Base-by-base conservation (phyloP, 2,113 vertebrate genomes). In the Crotalus tigris region DNA sequence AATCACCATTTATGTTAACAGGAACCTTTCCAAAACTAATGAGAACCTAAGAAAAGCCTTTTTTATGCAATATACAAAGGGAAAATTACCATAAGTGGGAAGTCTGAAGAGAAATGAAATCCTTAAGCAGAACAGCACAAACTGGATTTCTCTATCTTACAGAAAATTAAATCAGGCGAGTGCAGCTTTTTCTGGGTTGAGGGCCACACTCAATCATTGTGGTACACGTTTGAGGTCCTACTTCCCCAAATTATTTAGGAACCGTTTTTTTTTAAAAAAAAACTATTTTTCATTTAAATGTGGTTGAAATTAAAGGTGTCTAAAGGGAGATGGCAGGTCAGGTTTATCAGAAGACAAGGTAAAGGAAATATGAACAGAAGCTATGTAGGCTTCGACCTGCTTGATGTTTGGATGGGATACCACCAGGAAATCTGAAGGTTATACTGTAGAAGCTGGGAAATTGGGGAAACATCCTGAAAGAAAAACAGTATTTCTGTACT, bases 1-100 rank as follows among this genome's bases (percentile, higher is more conserved):
- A 93, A 55, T 81, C 88, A 26, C 29, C 64, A 87, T 87, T 93
- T 49, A 90, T 29, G 33, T 87, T 81, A 88, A 88, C 15, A 93
- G 29, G 61, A 87, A 58, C 59, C 15, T 90, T 54, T 29, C 75
- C 12, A 90, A 49, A 90, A 87, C 58, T 59, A 90, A 92, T 59
- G 44, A 90, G 8, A 19, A 64, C 58, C 13, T 86, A 58, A 92
- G 39, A 89, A 81, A 87, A 81, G 49, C 9, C n/a, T 44, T 88
- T 49, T 58, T 24, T 54, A 91, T 81, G 21, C 53, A 58, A 75
- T 46, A 69, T 10, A 57, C 24, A 44, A 23, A 91, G 55, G 49
- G 51, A 7, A 64, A 54, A 86, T 90, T 13, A 86, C 55, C 8
- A 44, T 51, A 86, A 33, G 44, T 85, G 81, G 55, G 51, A 90